These are phyloP conservation scores for Burhinus oedicnemus DNA, from an alignment of 2,113 vertebrate species.

Conservation along the genomic window DNA sequence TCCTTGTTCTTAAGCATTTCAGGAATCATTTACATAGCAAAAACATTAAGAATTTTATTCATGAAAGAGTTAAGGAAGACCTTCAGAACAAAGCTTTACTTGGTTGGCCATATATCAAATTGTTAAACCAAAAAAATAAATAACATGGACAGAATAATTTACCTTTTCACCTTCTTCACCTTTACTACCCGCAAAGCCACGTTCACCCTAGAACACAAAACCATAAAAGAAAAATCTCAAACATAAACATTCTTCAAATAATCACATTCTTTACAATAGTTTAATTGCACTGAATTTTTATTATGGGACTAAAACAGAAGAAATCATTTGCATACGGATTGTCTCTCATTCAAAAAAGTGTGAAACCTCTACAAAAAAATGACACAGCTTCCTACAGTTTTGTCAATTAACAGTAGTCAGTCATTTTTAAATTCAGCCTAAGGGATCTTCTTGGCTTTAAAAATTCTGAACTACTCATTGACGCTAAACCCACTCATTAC, in stretches of 20 bases:
- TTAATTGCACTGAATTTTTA: neutral
- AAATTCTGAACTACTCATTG: neutral
- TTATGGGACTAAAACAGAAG: neutral
- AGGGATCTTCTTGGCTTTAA: neutral
- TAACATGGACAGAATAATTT: neutral
- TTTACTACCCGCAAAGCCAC: conserved; percentile 71
- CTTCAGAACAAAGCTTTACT: neutral
- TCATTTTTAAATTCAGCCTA: neutral
- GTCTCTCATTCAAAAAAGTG: neutral
- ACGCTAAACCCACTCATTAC: neutral
- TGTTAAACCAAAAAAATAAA: neutral
- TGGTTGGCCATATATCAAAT: neutral
- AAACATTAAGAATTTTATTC: neutral
- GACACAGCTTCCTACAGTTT: neutral
- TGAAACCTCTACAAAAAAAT: neutral
- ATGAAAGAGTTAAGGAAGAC: neutral
- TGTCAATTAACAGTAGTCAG: neutral
- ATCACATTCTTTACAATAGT: neutral
- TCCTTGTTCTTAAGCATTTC: neutral
- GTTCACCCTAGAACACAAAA: conserved; percentile 72
- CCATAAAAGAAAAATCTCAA: neutral
- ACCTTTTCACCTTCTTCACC: conserved; percentile 78
- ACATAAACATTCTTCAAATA: neutral
- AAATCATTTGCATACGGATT: neutral
- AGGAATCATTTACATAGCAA: neutral